Base-by-base conservation (phyloP, 2,113 vertebrate species). In the Phylloscopus whistleri region DNA sequence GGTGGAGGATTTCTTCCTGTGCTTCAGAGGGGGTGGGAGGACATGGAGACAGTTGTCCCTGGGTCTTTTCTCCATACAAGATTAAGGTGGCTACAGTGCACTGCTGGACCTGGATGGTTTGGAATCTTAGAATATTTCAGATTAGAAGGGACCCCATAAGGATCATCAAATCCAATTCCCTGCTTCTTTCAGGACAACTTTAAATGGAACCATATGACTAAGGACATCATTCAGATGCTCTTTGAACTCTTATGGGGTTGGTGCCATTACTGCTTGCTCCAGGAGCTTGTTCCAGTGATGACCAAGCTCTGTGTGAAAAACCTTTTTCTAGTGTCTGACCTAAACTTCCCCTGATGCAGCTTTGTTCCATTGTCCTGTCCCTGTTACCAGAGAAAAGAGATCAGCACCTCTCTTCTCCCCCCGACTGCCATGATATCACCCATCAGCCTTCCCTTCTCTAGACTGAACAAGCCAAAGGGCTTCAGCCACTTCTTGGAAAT, bases 381-480 rank as follows among this genome's bases (percentile, higher is more conserved):
- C 59, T 77, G 64, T 53, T 28, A 53, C 16, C 26, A 41, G 18
- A 74, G 14, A 66, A 59, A 52, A 67, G 22, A 81, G n/a, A 64
- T 46, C 41, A 70, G 20, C 39, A 49, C 33, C 49, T 69, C 3
- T 58, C 15, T 26, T 11, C 30, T 37, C 0, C 0, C 33, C 1
- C 1, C 35, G 30, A 21, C n/a, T 84, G 35, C 59, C 23, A 24
- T n/a, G n/a, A n/a, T 23, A 19, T 24, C 33, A 46, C 37, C 9
- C 19, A 28, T n/a, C 52, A 67, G 28, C 23, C 53, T 82, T 75
- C 46, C 9, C 11, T 53, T 52, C 53, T 26, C 37, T 26, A 39
- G 19, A 15, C 33, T 83, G 60, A 82, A 39, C 39, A 53, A 81
- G 9, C 20, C 33, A 60, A 37, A 22, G 9, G 10, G 27, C 28